Percentiles rank a stretch among this genome's conserved stretches.
phyloP scores from a whole-genome alignment of 2,888 invertebrate genomes.

The Ophion ellenae region DNA sequence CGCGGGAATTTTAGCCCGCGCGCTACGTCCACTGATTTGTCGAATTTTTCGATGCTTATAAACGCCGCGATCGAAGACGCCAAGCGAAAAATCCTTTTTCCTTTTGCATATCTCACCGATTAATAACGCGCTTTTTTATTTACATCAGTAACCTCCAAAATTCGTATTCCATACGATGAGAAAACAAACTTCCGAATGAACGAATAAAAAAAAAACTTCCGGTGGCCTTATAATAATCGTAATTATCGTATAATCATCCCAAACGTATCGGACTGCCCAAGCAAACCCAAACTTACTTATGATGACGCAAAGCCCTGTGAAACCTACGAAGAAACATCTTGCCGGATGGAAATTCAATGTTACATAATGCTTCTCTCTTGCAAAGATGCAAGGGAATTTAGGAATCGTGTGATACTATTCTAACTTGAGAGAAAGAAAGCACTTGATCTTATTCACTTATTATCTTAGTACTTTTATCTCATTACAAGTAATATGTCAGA shows the following conservation, averaged over 20 bases:
- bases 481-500: background rate
- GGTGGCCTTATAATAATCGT: background rate
- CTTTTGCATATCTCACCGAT: background rate
- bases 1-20: slow-evolving; percentile 55
- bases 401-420: background rate
- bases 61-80: slow-evolving; percentile 22
- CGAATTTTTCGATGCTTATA: slow-evolving; percentile 12
- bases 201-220: background rate
- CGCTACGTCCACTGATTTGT: background rate
- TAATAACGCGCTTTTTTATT: background rate
- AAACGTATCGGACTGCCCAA: background rate
- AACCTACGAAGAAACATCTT: background rate
- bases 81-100: background rate
- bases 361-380: background rate
- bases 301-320: no score
- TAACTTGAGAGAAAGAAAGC: background rate
- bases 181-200: background rate
- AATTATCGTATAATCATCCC: background rate
- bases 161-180: background rate
- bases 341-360: background rate
- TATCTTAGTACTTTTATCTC: background rate
- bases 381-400: background rate
- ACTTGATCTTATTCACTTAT: no score
- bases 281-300: background rate
- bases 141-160: background rate